Base-by-base conservation (phyloP, 2,888 invertebrate genomes). In the Endomychus coccineus region DNA sequence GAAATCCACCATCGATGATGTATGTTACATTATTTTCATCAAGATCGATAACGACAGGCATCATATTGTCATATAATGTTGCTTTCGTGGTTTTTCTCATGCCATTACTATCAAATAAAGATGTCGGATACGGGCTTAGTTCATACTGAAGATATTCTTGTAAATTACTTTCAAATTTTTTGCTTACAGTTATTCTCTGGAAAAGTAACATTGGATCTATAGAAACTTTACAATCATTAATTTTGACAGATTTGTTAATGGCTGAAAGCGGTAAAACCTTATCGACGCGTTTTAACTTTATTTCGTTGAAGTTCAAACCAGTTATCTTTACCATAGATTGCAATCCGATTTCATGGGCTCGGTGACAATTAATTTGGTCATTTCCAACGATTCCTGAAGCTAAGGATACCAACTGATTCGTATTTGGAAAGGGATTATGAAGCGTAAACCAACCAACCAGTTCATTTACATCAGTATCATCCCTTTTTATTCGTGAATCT, bases 221-320 rank as follows among this genome's bases (percentile, higher is more conserved):
- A 12, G 48, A 34, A 11, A 49, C 42, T 43, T 42, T 44, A 39
- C 39, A 36, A 39, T 45, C 31, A 25, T 46, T 38, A 37, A 44
- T 28, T 29, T 32, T 42, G 34, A 42, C 29, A 19, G 39, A 42
- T 34, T 36, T 47, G 39, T 47, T 44, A 27, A 47, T 30, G n/a
- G 32, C 24, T 36, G 44, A 47, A 36, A 47, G 36, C 36, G 43
- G 42, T 23, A 51, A 31, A 36, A 53, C 50, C 54, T 48, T 54
- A 39, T 55, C 51, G 19, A 31, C 19, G 41, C 54, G 50, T 49
- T 52, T 50, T 23, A 52, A 54, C 23, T 45, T 51, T 47, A 56
- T 49, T 24, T 51, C 40, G 31, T 43, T 19, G 31, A 45, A 43
- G 10, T 43, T 24, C 21, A 39, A 27, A 11, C 40, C 46, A 34